phyloP scores from a whole-genome alignment of 2,888 invertebrate genomes.

The Drosophila rubida region DNA sequence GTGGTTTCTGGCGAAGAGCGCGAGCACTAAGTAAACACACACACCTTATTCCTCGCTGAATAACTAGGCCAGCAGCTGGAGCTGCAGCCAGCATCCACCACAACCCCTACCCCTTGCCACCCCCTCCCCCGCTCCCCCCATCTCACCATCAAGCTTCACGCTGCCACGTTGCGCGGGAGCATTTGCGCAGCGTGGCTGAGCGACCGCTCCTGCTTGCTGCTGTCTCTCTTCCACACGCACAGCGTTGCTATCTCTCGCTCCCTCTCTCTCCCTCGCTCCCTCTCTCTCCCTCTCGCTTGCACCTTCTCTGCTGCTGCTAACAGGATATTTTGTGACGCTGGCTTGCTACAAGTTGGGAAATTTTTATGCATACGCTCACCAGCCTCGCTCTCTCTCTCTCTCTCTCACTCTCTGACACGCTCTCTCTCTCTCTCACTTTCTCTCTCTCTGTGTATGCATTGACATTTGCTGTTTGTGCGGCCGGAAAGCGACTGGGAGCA shows the following conservation, averaged over 20 bases:
- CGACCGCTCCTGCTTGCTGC: conserved; percentile 17
- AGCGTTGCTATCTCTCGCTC: neutral
- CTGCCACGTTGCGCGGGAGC: conserved; percentile 29
- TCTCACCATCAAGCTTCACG: neutral
- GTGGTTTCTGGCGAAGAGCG: conserved; percentile 38
- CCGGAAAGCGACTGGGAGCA: conserved; percentile 11
- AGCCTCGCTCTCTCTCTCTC: conserved; percentile 1
- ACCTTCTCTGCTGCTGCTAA: neutral
- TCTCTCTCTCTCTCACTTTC: neutral
- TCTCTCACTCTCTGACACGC: neutral
- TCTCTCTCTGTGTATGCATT: conserved; percentile 35
- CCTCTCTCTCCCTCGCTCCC: neutral
- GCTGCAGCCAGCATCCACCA: conserved; percentile 29
- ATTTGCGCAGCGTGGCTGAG: conserved; percentile 45
- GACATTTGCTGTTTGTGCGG: conserved; percentile 53
- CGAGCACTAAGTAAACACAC: conserved; percentile 68
- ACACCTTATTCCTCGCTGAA: conserved; percentile 69
- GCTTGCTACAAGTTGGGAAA: conserved; percentile 56
- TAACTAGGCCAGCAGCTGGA: conserved; percentile 58
- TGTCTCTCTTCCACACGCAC: conserved; percentile 2
- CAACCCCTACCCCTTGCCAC: neutral
- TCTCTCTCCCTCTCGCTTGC: neutral
- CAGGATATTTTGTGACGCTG: conserved; percentile 16
- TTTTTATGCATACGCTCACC: conserved; percentile 33
- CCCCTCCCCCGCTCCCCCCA: neutral